These are phyloP conservation scores for Anaspis maculata DNA, from an alignment of 2,888 invertebrate species.

Conservation along the genomic window DNA sequence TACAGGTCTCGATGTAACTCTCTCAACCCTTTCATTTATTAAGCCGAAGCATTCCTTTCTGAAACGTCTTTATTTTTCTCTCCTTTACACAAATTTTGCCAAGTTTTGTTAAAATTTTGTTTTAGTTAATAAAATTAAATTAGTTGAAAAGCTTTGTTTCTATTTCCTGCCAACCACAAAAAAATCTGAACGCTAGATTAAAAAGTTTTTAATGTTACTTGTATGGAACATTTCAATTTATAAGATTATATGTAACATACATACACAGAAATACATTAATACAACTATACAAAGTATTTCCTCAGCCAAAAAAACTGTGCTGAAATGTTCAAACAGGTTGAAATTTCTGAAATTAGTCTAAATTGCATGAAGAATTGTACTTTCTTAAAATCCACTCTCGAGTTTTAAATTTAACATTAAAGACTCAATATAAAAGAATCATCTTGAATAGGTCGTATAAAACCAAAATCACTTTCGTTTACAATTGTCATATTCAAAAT, in stretches of 20 bases:
- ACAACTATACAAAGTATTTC: constrained; percentile 29
- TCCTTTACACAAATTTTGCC: constrained; percentile 14
- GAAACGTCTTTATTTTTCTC: too few relatives aligned
- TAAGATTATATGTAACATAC: constrained; percentile 32
- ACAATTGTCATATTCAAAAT: constrained; percentile 15
- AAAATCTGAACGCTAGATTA: constrained; percentile 16
- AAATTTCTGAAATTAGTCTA: constrained; percentile 9
- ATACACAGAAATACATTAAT: constrained; percentile 32
- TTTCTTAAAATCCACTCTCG: too few relatives aligned
- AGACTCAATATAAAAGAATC: too few relatives aligned
- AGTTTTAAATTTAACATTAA: too few relatives aligned
- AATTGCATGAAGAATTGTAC: constrained; percentile 7
- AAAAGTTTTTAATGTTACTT: constrained; percentile 29
- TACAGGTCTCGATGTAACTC: too few relatives aligned
- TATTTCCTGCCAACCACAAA: background rate
- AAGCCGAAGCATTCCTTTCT: constrained; percentile 8
- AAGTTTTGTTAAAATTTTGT: constrained; percentile 26
- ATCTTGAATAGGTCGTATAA: constrained; percentile 17
- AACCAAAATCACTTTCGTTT: too few relatives aligned
- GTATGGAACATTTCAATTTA: constrained; percentile 30
- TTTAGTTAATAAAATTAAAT: constrained; percentile 25
- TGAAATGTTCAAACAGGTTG: constrained; percentile 6
- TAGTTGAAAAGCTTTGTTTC: constrained; percentile 11
- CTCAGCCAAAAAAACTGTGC: constrained; percentile 21
- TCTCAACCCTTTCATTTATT: background rate